Conservation (phyloP, 2,113 vertebrate species). For the Sceloporus undulatus region DNA sequence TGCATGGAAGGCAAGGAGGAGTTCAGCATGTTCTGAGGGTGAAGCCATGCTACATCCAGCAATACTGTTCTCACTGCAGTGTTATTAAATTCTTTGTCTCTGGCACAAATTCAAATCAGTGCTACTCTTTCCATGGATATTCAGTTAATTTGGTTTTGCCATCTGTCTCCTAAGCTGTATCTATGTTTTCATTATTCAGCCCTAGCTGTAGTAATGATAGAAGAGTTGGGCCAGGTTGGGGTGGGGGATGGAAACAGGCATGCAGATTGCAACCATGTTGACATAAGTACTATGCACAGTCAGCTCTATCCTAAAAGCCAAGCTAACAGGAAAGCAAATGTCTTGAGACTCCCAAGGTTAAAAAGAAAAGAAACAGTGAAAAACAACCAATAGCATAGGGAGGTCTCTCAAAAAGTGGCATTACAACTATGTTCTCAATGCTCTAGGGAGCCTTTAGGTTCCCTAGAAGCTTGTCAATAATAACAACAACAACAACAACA, state of each 20-base stretch:
- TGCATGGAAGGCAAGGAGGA: background rate
- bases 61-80: slow-evolving; percentile 9
- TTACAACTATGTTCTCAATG: background rate
- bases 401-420: slow-evolving; percentile 9
- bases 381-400: background rate
- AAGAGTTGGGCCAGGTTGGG: background rate
- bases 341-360: slow-evolving; percentile 7
- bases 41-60: background rate
- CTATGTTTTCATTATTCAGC: slow-evolving; percentile 57
- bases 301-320: background rate
- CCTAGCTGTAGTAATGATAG: slow-evolving; percentile 36
- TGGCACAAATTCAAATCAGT: slow-evolving; percentile 50
- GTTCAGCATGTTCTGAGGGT: slow-evolving; percentile 17
- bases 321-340: slow-evolving; percentile 25
- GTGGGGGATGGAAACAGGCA: slow-evolving; percentile 9
- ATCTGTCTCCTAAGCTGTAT: slow-evolving; percentile 53
- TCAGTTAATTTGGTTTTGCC: slow-evolving; percentile 58
- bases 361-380: slow-evolving; percentile 16
- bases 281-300: background rate
- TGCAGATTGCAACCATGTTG: slow-evolving; percentile 24
- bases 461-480: background rate
- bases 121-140: slow-evolving; percentile 36
- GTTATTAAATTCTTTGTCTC: slow-evolving; percentile 6
- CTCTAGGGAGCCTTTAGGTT: background rate
- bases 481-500: background rate